A percentile compares a stretch with the other conserved stretches of the same genome.
phyloP scores from a whole-genome alignment of 2,888 invertebrate genomes.

The Lycia hirtaria region DNA sequence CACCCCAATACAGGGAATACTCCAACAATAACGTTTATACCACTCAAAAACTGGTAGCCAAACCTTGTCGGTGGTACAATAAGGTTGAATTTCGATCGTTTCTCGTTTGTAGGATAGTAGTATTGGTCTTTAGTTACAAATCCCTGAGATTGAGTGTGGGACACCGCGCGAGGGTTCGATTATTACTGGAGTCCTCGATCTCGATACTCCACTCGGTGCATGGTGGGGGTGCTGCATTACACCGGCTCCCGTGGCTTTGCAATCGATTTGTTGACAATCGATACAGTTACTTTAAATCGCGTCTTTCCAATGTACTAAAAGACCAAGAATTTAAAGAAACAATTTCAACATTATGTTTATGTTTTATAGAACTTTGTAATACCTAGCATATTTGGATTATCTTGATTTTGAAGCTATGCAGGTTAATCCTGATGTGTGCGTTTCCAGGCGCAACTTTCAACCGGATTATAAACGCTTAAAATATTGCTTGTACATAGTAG shows the following conservation, averaged over 20 bases:
- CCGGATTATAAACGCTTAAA: no score
- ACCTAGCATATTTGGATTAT: no score
- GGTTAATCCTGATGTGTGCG: no score
- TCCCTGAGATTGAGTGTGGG: constrained; percentile 77
- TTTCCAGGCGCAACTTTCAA: no score
- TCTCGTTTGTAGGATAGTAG: constrained; percentile 37
- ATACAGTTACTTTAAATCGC: constrained; percentile 43
- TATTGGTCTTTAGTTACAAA: constrained; percentile 62
- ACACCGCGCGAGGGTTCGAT: constrained; percentile 74
- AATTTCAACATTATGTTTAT: no score
- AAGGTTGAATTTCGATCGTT: constrained; percentile 53
- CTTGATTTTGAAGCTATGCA: no score
- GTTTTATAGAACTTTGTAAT: no score
- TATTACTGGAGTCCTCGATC: constrained; percentile 73
- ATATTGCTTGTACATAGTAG: no score
- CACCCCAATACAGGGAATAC: constrained; percentile 70
- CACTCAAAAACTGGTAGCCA: neutral
- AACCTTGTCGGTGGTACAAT: constrained; percentile 39
- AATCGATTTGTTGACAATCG: constrained; percentile 65
- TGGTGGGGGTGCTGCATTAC: constrained; percentile 72
- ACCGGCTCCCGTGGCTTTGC: constrained; percentile 56
- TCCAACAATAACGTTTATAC: constrained; percentile 41
- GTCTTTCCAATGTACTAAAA: neutral
- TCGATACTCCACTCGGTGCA: constrained; percentile 78
- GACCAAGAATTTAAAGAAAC: no score